These are phyloP conservation scores for Gadus macrocephalus DNA, from an alignment of 2,113 vertebrate genomes.

Conservation along the genomic window DNA sequence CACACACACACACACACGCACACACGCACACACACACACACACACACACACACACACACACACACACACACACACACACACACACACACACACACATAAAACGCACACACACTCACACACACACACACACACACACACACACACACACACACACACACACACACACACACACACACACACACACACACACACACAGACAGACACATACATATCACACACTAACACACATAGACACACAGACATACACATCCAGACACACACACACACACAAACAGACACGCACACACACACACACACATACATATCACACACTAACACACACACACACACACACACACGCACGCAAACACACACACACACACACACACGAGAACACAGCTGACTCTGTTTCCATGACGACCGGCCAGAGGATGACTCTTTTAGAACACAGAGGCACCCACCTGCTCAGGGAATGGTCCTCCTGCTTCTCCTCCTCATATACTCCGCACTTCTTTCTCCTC, in stretches of 20 bases:
- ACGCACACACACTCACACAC: conserved; percentile 9
- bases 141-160: not conserved
- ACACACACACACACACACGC: not conserved
- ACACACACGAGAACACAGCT: not conserved
- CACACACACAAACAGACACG: too few relatives aligned
- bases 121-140: not conserved
- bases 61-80: not conserved
- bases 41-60: not conserved
- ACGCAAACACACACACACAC: not conserved
- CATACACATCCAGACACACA: too few relatives aligned
- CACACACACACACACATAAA: not conserved
- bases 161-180: not conserved
- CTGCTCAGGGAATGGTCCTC: conserved; percentile 1
- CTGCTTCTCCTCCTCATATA: not conserved
- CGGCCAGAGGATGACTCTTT: too few relatives aligned
- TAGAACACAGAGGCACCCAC: not conserved
- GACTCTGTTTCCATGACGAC: not conserved
- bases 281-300: not conserved
- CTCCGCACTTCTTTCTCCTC: not conserved
- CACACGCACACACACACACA: not conserved
- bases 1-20: conserved; percentile 3
- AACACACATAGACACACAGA: conserved; percentile 8
- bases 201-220: not conserved
- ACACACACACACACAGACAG: not conserved
- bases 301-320: conserved; percentile 1